These are phyloP conservation scores for Pseudochromis fuscus DNA, from an alignment of 2,797 vertebrate genomes.

Conservation along the genomic window DNA sequence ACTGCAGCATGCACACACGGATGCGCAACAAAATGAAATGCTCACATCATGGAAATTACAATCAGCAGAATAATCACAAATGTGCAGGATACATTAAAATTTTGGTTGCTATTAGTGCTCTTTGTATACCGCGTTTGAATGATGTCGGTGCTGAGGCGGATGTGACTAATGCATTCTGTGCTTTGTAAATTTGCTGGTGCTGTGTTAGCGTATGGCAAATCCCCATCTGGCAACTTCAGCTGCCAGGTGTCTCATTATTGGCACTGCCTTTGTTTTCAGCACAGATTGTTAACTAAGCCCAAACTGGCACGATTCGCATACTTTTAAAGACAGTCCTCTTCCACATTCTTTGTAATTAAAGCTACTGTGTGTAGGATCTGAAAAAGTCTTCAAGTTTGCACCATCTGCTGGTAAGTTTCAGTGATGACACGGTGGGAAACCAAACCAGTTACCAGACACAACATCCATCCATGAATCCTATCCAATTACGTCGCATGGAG, in stretches of 20 bases:
- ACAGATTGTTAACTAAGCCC: neutral
- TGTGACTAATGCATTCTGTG: neutral
- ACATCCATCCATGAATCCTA: too few species aligned
- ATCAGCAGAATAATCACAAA: neutral
- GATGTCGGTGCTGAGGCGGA: neutral
- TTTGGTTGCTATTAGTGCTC: slow-evolving; percentile 1
- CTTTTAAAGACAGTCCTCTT: neutral
- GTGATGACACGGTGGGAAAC: neutral
- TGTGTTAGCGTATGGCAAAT: too few species aligned
- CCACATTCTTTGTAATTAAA: neutral
- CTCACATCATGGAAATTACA: neutral
- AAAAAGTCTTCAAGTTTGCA: neutral
- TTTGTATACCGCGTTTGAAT: neutral
- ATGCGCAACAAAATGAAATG: neutral
- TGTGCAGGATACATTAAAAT: slow-evolving; percentile 6
- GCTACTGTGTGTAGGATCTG: neutral
- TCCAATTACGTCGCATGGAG: too few species aligned
- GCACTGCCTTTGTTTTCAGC: neutral
- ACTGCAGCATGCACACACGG: neutral
- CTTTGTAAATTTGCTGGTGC: too few species aligned
- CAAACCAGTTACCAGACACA: too few species aligned
- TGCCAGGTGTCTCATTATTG: neutral
- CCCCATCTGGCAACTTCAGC: too few species aligned
- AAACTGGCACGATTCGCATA: neutral
- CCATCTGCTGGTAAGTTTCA: neutral